Evolutionary conservation across 2,113 vertebrate genomes (phyloP).

Genomic region (Junco hyemalis): DNA sequence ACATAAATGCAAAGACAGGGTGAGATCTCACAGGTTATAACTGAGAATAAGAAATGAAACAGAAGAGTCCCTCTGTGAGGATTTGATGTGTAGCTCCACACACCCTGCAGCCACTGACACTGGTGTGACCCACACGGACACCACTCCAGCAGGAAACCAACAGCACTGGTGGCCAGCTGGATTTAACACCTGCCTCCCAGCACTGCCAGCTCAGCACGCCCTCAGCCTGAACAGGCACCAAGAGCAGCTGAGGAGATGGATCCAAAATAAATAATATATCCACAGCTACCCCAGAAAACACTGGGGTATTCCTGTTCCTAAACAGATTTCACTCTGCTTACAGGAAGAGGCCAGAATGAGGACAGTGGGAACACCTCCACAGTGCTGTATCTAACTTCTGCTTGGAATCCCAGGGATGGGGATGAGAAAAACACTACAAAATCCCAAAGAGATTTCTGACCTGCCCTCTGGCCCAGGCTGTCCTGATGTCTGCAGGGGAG

Average conservation of each 20-base stretch:
- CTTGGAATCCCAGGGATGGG: neutral
- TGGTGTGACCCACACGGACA: fast-evolving
- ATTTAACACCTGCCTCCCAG: neutral
- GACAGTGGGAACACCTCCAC: neutral
- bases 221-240: neutral
- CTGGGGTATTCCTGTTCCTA: neutral
- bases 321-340: neutral
- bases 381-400: neutral
- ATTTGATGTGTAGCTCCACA: fast-evolving
- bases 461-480: neutral
- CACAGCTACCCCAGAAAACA: neutral
- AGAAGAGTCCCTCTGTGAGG: neutral
- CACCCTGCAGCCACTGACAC: neutral
- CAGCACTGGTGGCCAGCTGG: neutral
- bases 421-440: neutral
- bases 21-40: constrained; percentile 15
- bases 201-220: neutral
- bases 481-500: fast-evolving
- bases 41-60: neutral
- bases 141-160: neutral
- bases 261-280: neutral
- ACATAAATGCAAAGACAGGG: constrained; percentile 69
- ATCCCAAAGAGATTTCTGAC: neutral
- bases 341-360: neutral
- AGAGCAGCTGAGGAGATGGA: neutral